A percentile compares a stretch with the other conserved stretches of the same genome.
phyloP scores from a whole-genome alignment of 2,888 invertebrate genomes.

The Perizoma affinitatum region DNA sequence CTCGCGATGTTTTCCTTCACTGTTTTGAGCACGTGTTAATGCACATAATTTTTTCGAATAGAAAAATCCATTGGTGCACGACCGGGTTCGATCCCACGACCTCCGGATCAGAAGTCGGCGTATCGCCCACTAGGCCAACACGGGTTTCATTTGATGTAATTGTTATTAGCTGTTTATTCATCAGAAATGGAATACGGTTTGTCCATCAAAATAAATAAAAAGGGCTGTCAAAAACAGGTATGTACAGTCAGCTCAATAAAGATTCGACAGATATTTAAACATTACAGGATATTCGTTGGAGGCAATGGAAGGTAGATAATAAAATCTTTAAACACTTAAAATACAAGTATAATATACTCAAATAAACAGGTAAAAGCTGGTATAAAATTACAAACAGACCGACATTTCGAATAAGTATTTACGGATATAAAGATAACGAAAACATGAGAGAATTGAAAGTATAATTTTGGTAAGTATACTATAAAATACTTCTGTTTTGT shows the following conservation, averaged over 20 bases:
- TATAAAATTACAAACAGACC: constrained; percentile 30
- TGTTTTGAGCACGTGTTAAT: too few species aligned
- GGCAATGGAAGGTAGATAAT: constrained; percentile 10
- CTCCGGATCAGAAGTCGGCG: too few species aligned
- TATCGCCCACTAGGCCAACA: too few species aligned
- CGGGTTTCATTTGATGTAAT: too few species aligned
- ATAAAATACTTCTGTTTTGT: background rate
- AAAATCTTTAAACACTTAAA: constrained; percentile 28
- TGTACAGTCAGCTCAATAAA: too few species aligned
- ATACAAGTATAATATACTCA: constrained; percentile 12
- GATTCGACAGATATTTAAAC: too few species aligned
- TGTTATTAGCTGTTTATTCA: constrained; percentile 26
- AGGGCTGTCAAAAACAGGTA: too few species aligned
- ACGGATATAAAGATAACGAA: constrained; percentile 29
- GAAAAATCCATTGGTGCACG: too few species aligned
- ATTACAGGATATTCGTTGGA: too few species aligned
- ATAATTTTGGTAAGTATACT: background rate
- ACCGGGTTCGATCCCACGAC: too few species aligned
- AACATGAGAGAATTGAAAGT: constrained; percentile 1
- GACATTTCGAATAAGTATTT: constrained; percentile 25
- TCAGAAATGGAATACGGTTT: constrained; percentile 3
- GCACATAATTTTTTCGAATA: too few species aligned
- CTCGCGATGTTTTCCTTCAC: too few species aligned
- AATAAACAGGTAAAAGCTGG: constrained; percentile 22
- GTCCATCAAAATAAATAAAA: background rate